These are phyloP conservation scores for Craseonycteris thonglongyai DNA, from an alignment of 2,113 vertebrate species.

Conservation along the genomic window DNA sequence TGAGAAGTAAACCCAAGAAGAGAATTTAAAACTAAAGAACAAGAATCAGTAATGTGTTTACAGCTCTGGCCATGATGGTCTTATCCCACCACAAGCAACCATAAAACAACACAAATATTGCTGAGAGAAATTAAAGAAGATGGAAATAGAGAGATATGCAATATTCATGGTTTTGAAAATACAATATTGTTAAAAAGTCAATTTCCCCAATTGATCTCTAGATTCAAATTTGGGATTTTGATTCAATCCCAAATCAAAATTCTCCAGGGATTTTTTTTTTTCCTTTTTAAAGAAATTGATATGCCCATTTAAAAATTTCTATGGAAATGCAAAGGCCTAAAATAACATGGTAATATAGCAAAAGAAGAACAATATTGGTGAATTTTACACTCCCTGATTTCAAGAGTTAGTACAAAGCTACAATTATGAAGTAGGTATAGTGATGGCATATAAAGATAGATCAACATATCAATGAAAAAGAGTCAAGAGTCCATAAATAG, in stretches of 20 bases:
- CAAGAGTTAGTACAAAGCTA: background rate
- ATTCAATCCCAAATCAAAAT: background rate
- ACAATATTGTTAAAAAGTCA: background rate
- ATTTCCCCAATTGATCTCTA: background rate
- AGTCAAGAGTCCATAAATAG: background rate
- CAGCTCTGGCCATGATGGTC: background rate
- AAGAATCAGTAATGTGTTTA: background rate
- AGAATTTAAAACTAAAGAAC: background rate
- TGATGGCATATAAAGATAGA: background rate
- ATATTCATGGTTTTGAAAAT: background rate
- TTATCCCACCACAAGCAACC: background rate
- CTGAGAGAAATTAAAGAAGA: background rate
- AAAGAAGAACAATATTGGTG: background rate
- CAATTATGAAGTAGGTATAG: background rate
- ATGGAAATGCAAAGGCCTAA: background rate
- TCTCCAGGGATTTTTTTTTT: background rate
- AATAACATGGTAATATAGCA: background rate
- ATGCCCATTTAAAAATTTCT: background rate
- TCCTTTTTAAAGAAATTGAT: background rate
- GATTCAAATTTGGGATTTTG: no score
- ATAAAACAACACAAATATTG: background rate
- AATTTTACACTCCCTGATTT: background rate
- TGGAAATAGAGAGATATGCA: background rate
- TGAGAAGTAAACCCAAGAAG: background rate
- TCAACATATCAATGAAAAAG: background rate